Evolutionary conservation across 2,113 vertebrate genomes (phyloP).

Genomic region (human (Homo sapiens)): GRCh38 chr16:62566001-62566500

Average conservation of each 20-base stretch:
- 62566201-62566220: conserved; percentile 82
- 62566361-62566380: accelerated
- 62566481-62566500: neutral
- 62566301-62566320: neutral
- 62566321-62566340: neutral
- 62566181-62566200: conserved; percentile 80
- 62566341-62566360: neutral
- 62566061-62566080: conserved; percentile 88
- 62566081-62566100: conserved; percentile 82
- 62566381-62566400: neutral
- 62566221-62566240: conserved; percentile 83
- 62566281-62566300: conserved; percentile 63
- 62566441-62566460: neutral
- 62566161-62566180: conserved; percentile 79
- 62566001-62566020: conserved; percentile 84
- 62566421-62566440: neutral
- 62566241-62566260: conserved; percentile 77
- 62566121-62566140: conserved; percentile 75
- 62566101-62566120: conserved; percentile 81
- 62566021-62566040: conserved; percentile 92
- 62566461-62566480: conserved; percentile 21
- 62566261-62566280: conserved; percentile 76
- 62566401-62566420: neutral
- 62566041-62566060: conserved; percentile 91
- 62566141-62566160: conserved; percentile 81